Evolutionary conservation across 2,888 invertebrate species (phyloP), one percentile per base, ranked within the genome.

Genomic region (Tetropium fuscum): DNA sequence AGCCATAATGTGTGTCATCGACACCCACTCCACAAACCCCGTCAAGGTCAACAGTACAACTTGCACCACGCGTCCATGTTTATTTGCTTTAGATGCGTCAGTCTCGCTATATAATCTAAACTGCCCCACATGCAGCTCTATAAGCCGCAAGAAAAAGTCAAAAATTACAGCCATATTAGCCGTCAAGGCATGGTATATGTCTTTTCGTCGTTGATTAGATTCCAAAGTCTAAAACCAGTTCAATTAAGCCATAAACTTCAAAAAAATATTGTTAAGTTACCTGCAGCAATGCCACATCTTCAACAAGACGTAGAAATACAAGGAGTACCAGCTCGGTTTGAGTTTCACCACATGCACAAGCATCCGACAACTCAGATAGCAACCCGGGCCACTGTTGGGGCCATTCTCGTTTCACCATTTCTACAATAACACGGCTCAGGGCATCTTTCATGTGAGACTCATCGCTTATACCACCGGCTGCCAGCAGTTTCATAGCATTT

Each of bases 321-420:
- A 95, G 86, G 51, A 97, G 83, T 2, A 97, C 96, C 53, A 97
- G 86, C 81, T 97, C 95, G 7, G 95, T 95, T 78, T 95, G 96
- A 45, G 89, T 87, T 75, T 94, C 94, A 7, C 97, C 96, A 69
- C 88, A 86, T 7, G 88, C 85, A 78, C 94, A 94, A 1, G 94
- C 90, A 71, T 90, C 89, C 58, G 93, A 92, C 1, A 97, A 84
- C 79, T 97, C 96, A 0, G 87, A 84, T 20, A 97, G 81, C 22
- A 98, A 81, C 0, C 92, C 89, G 0, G 95, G 93, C 97, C 97
- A 98, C 67, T 97, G 94, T 78, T 97, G 97, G 0, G 98, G 98
- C 98, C 97, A 98, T 79, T 97, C 97, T 6, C 97, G 86, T 78
- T 97, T 97, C 51, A 95, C 92, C 90, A 98, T 95, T 83, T 98